These are phyloP conservation scores for Hormiphora californensis DNA, from an alignment of 37 sponge, comb jelly and placozoan genomes.

Conservation along the genomic window DNA sequence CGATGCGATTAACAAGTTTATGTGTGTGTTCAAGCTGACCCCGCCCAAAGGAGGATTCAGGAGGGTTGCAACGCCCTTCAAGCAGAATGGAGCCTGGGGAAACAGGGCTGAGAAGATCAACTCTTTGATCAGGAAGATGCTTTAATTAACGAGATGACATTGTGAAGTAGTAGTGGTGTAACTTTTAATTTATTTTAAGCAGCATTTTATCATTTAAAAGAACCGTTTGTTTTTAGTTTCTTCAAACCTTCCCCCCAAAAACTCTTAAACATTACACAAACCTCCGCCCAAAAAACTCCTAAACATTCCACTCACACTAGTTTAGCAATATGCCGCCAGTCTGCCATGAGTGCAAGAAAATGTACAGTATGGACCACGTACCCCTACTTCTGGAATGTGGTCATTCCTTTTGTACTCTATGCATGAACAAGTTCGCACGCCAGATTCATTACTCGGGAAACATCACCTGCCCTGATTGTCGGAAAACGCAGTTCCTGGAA, in stretches of 20 bases:
- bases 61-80: constrained; percentile 5
- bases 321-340: not conserved
- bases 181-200: not conserved
- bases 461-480: constrained; percentile 30
- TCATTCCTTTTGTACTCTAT: constrained; percentile 6
- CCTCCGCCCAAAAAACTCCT: not conserved
- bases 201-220: not conserved
- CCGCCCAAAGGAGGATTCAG: constrained; percentile 50
- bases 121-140: constrained; percentile 49
- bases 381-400: constrained; percentile 20
- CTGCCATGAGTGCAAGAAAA: not conserved
- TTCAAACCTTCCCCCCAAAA: not conserved
- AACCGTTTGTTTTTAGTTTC: not conserved
- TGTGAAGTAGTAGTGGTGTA: not conserved
- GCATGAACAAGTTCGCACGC: not conserved
- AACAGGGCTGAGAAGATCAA: constrained; percentile 49
- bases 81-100: constrained; percentile 32
- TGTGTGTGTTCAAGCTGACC: constrained; percentile 9
- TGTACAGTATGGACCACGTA: not conserved
- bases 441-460: not conserved
- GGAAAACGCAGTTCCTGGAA: no score
- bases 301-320: not conserved
- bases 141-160: not conserved
- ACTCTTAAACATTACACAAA: not conserved
- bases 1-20: constrained; percentile 5